A percentile compares a stretch with the other conserved stretches of the same genome.
These are phyloP conservation scores for Eristalis arbustorum DNA, from an alignment of 2,888 invertebrate species.

Conservation along the genomic window DNA sequence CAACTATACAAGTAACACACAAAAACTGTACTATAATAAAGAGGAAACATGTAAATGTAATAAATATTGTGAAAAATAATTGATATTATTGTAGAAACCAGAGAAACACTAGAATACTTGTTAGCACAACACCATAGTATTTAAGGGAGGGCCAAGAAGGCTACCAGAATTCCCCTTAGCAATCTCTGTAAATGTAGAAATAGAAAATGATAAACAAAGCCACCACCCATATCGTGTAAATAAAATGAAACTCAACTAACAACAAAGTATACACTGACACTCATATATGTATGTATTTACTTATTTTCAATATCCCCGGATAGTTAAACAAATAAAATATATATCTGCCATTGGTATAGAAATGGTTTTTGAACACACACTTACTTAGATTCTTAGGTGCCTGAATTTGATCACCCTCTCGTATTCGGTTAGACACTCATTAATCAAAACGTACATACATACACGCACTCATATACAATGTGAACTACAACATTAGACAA, in stretches of 20 bases:
- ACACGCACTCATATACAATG: neutral
- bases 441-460: neutral
- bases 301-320: slow-evolving; percentile 7
- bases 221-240: slow-evolving; percentile 67
- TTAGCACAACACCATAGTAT: slow-evolving; percentile 61
- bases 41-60: slow-evolving; percentile 17
- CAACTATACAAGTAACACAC: slow-evolving; percentile 9
- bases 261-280: slow-evolving; percentile 16
- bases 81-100: slow-evolving; percentile 50
- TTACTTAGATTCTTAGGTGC: slow-evolving; percentile 39
- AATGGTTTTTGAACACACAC: neutral
- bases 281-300: neutral
- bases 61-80: slow-evolving; percentile 37
- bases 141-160: slow-evolving; percentile 32
- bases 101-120: slow-evolving; percentile 26
- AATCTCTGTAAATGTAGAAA: slow-evolving; percentile 28
- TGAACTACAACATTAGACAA: slow-evolving; percentile 13
- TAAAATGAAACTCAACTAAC: slow-evolving; percentile 34
- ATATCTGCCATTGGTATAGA: neutral
- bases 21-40: slow-evolving; percentile 52
- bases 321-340: neutral
- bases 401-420: slow-evolving; percentile 37
- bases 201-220: slow-evolving; percentile 18
- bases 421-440: slow-evolving; percentile 27
- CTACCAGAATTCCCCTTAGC: slow-evolving; percentile 54